A percentile compares a stretch with the other conserved stretches of the same genome.
These are phyloP conservation scores for Gerris buenoi DNA, from an alignment of 1,140 invertebrate species.

Conservation along the genomic window DNA sequence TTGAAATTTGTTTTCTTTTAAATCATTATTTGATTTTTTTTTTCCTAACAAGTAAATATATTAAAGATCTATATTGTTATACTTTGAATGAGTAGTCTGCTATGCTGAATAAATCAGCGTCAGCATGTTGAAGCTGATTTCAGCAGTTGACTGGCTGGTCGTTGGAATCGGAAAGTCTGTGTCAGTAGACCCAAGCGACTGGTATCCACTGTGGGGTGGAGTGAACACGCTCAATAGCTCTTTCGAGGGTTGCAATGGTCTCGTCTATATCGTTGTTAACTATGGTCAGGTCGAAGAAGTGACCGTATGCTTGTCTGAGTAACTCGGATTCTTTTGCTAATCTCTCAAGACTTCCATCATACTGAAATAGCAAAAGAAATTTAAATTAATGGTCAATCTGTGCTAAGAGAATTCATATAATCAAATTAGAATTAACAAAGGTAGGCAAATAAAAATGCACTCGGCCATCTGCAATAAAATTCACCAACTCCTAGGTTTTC, in stretches of 20 bases:
- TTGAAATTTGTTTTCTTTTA: too few relatives aligned
- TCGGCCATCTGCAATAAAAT: too few relatives aligned
- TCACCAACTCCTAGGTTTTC: too few relatives aligned
- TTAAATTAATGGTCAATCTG: too few relatives aligned
- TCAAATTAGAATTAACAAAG: too few relatives aligned
- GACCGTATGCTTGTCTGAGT: slow-evolving; percentile 86
- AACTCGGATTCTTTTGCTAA: slow-evolving; percentile 91
- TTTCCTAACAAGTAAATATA: too few relatives aligned
- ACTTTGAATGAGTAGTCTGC: too few relatives aligned
- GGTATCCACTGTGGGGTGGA: slow-evolving; percentile 89
- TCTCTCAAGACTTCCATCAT: slow-evolving; percentile 88
- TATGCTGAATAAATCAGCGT: too few relatives aligned
- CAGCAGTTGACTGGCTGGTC: neutral
- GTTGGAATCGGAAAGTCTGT: neutral
- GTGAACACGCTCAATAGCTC: slow-evolving; percentile 76
- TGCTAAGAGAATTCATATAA: too few relatives aligned
- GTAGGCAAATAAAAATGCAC: too few relatives aligned
- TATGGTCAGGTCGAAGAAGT: slow-evolving; percentile 95
- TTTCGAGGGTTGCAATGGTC: slow-evolving; percentile 82
- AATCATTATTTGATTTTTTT: too few relatives aligned
- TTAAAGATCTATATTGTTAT: too few relatives aligned
- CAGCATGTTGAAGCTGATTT: neutral
- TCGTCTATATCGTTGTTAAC: slow-evolving; percentile 99
- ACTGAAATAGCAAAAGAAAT: slow-evolving; percentile 40
- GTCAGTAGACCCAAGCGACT: slow-evolving; percentile 90